A percentile compares a stretch with the other conserved stretches of the same genome.
These are phyloP conservation scores for Myxocyprinus asiaticus DNA, from an alignment of 2,113 vertebrate genomes.

Conservation along the genomic window DNA sequence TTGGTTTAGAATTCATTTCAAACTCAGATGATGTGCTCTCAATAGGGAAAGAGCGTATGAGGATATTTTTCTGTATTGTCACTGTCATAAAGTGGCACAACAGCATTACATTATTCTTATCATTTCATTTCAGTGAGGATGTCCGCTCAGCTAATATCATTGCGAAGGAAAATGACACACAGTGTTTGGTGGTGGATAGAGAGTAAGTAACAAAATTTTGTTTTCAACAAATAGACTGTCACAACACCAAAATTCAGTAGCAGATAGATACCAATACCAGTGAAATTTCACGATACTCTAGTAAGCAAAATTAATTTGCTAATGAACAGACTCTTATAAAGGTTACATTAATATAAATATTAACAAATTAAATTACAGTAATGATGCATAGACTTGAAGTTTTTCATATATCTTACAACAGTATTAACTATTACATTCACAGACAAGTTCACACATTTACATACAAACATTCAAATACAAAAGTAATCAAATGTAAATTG, in stretches of 20 bases:
- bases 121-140: slow-evolving; percentile 80
- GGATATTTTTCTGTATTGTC: neutral
- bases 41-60: neutral
- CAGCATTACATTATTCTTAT: slow-evolving; percentile 9
- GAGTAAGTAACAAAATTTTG: slow-evolving; percentile 78
- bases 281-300: too few species aligned
- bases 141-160: slow-evolving; percentile 92
- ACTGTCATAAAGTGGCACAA: neutral
- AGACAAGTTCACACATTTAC: too few species aligned
- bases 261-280: neutral
- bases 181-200: slow-evolving; percentile 90
- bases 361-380: too few species aligned
- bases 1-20: neutral
- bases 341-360: too few species aligned
- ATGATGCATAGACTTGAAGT: too few species aligned
- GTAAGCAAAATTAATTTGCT: too few species aligned
- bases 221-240: too few species aligned
- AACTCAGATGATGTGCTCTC: neutral
- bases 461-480: too few species aligned
- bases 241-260: neutral
- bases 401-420: too few species aligned
- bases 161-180: slow-evolving; percentile 84
- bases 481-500: too few species aligned
- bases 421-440: too few species aligned
- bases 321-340: too few species aligned